phyloP scores from a whole-genome alignment of 1,140 invertebrate species.

The Drosophila mojavensis region DNA sequence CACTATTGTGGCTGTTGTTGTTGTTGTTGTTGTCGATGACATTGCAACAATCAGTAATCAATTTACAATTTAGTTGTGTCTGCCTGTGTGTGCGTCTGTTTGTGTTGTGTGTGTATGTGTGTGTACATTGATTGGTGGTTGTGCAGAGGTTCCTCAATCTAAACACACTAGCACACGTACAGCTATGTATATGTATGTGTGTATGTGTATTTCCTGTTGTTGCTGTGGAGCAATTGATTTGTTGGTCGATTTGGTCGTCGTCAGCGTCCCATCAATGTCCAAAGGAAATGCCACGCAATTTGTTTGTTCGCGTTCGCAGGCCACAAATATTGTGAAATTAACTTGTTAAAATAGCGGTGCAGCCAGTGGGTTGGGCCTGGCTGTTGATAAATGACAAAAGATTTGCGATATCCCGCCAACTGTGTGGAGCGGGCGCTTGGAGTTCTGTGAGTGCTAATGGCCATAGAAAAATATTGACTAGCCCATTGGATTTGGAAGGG shows the following conservation, averaged over 20 bases:
- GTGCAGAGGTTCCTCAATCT: constrained; percentile 15
- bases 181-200: background rate
- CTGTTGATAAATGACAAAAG: constrained; percentile 54
- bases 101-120: background rate
- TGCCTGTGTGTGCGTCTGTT: no score
- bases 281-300: constrained; percentile 57
- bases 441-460: background rate
- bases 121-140: constrained; percentile 62
- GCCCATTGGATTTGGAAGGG: background rate
- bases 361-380: constrained; percentile 12
- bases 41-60: constrained; percentile 69
- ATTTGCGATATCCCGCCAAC: constrained; percentile 34
- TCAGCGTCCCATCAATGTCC: constrained; percentile 43
- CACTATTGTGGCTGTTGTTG: constrained; percentile 23
- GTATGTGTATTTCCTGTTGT: constrained; percentile 13
- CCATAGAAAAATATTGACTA: background rate
- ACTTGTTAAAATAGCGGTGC: constrained; percentile 61
- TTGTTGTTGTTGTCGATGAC: constrained; percentile 14
- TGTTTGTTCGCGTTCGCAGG: constrained; percentile 59
- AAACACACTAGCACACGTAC: background rate
- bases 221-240: constrained; percentile 58
- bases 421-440: background rate
- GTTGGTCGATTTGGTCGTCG: constrained; percentile 58
- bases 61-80: constrained; percentile 58
- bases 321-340: constrained; percentile 73